Conservation (phyloP, 1,140 invertebrate genomes). For the Tetranychus cinnabarinus region DNA sequence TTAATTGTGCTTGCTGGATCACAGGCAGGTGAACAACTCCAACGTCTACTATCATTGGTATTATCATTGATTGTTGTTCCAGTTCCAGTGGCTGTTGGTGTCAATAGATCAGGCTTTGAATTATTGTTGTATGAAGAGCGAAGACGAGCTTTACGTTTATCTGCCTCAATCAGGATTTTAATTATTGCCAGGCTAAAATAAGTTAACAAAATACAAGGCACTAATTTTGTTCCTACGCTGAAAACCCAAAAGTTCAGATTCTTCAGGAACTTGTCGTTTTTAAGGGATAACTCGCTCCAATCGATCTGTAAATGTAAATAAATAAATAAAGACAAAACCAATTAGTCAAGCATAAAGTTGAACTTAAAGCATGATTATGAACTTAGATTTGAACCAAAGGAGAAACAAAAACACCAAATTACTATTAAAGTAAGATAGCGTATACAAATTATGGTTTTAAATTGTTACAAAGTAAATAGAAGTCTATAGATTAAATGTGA, state of each 20-base stretch:
- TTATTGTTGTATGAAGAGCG: not conserved
- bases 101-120: not conserved
- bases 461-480: no score
- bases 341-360: no score
- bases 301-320: slow-evolving; percentile 30
- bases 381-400: no score
- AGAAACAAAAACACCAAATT: no score
- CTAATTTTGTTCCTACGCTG: slow-evolving; percentile 53
- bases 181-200: slow-evolving; percentile 50
- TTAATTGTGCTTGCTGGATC: no score
- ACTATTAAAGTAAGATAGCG: no score
- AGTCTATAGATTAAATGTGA: no score
- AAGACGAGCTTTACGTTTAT: slow-evolving; percentile 5
- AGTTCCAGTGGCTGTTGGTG: not conserved
- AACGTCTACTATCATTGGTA: not conserved
- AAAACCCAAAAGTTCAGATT: slow-evolving; percentile 64
- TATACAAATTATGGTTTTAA: no score
- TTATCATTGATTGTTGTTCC: not conserved
- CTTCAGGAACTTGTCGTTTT: slow-evolving; percentile 31
- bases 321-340: no score
- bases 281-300: slow-evolving; percentile 29
- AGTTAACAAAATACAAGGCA: slow-evolving; percentile 56
- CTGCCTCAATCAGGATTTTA: slow-evolving; percentile 5
- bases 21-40: not conserved
- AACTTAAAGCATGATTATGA: no score